These are phyloP conservation scores for Micrasema minimum DNA, from an alignment of 1,140 invertebrate species.

Conservation along the genomic window DNA sequence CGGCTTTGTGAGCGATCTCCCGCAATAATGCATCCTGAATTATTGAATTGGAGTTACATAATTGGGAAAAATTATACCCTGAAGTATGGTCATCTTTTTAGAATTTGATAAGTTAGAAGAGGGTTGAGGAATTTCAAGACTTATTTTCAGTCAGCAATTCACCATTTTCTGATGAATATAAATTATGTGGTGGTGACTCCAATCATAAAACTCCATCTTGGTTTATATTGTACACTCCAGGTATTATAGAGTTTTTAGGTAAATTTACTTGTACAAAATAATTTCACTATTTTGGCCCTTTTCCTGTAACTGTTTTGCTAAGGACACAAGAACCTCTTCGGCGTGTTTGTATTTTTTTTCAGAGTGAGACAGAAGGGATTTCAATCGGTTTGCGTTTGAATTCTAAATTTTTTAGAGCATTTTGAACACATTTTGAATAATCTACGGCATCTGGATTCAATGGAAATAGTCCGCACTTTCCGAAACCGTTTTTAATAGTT, in stretches of 20 bases:
- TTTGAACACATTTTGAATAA: constrained; percentile 50
- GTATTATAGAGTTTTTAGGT: constrained; percentile 3
- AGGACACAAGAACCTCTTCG: not conserved
- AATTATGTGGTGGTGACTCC: constrained; percentile 10
- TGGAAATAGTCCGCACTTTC: constrained; percentile 57
- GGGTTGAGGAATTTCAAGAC: not conserved
- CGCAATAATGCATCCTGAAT: too few relatives aligned
- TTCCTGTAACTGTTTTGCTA: constrained; percentile 2
- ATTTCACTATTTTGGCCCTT: constrained; percentile 7
- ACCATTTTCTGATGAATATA: constrained; percentile 11
- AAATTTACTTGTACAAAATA: constrained; percentile 11
- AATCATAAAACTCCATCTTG: constrained; percentile 5
- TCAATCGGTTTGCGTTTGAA: constrained; percentile 2
- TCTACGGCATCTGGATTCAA: constrained; percentile 57
- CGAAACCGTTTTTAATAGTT: constrained; percentile 57
- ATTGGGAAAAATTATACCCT: too few relatives aligned
- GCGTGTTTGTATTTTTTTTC: constrained; percentile 7
- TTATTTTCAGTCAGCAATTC: constrained; percentile 7
- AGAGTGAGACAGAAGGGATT: constrained; percentile 7
- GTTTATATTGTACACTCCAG: constrained; percentile 9
- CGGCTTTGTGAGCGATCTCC: too few relatives aligned
- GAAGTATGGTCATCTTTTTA: too few relatives aligned
- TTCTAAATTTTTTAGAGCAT: constrained; percentile 7
- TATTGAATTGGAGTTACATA: too few relatives aligned
- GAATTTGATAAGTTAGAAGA: too few relatives aligned